A percentile compares a stretch with the other conserved stretches of the same genome.
Evolutionary conservation across 2,888 invertebrate species (phyloP).

Genomic region (Lacanobia oleracea): DNA sequence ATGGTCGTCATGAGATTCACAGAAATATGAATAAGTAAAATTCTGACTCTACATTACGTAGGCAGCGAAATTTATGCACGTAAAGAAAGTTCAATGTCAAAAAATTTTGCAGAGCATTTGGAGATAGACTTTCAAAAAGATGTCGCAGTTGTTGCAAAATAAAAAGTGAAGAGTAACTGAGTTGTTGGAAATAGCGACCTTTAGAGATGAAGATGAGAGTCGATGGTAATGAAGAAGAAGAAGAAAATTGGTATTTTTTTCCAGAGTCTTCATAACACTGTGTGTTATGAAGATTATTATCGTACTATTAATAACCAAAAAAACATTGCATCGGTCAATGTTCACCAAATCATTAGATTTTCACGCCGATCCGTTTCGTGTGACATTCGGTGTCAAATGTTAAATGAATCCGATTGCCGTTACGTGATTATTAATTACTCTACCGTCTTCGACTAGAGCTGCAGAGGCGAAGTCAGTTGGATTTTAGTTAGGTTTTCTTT

Average conservation of each 20-base stretch:
- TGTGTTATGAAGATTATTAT: no score
- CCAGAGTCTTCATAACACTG: no score
- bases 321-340: conserved; percentile 13
- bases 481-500: background rate
- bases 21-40: background rate
- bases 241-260: no score
- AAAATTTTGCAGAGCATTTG: no score
- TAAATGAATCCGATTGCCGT: conserved; percentile 40
- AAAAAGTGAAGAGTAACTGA: no score
- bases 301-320: no score
- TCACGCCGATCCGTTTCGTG: conserved; percentile 45
- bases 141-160: no score
- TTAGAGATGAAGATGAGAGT: no score
- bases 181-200: no score
- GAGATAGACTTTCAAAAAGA: no score
- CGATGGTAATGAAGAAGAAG: no score
- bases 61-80: background rate
- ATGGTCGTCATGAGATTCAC: background rate
- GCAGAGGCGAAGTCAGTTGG: background rate
- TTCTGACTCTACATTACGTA: background rate
- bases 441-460: conserved; percentile 2
- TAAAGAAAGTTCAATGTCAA: no score
- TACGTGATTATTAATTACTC: conserved; percentile 29
- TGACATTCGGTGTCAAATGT: conserved; percentile 62
- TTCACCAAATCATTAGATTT: conserved; percentile 36